phyloP scores from a whole-genome alignment of 2,113 vertebrate species.

The Notiomystis cincta region DNA sequence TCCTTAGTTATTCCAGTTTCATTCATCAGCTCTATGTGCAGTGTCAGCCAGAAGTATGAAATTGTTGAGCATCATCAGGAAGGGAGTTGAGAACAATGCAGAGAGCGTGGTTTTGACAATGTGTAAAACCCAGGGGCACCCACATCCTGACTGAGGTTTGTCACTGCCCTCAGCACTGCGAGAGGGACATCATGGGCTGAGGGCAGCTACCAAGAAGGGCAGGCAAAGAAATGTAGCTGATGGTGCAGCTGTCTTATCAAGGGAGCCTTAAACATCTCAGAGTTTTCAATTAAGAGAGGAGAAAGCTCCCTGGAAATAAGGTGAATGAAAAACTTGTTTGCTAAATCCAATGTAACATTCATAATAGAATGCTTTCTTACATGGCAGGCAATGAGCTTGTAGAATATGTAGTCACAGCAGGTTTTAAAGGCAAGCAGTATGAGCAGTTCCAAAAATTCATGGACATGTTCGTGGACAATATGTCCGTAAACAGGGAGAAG shows the following conservation, averaged over 20 bases:
- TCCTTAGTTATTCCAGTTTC: conserved; percentile 1
- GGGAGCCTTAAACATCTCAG: not conserved
- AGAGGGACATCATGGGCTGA: not conserved
- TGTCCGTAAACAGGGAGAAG: not conserved
- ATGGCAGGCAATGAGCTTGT: not conserved
- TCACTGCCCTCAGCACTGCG: not conserved
- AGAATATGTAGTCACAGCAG: not conserved
- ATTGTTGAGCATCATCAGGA: not conserved
- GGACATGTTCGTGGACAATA: not conserved
- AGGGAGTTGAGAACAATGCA: not conserved
- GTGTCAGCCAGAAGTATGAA: not conserved
- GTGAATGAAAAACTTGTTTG: not conserved
- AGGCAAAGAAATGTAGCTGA: not conserved
- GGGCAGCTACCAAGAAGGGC: not conserved
- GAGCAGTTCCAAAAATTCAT: not conserved
- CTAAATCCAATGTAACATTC: not conserved
- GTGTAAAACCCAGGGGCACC: not conserved
- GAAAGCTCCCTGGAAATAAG: not conserved
- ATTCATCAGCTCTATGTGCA: not conserved
- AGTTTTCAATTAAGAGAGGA: not conserved
- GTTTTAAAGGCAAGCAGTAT: not conserved
- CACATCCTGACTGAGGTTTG: not conserved
- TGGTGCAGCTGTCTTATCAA: not conserved
- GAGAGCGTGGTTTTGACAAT: not conserved
- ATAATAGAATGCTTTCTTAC: not conserved